Evolutionary conservation across 2,113 vertebrate genomes (phyloP).

Genomic region (Nipponia nippon): DNA sequence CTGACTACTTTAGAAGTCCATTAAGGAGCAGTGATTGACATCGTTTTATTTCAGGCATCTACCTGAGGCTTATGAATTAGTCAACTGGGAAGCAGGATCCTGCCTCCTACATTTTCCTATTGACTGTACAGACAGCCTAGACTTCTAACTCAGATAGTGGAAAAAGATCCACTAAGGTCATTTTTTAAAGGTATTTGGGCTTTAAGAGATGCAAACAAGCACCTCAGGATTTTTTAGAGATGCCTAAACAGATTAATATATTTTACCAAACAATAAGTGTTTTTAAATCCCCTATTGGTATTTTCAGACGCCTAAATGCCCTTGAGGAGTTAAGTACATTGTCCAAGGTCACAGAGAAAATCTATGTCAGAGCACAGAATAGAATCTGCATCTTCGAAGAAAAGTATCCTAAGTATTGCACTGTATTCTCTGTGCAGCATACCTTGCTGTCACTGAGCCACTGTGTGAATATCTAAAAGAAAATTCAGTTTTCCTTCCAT

Average conservation of each 20-base stretch:
- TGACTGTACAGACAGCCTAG: background rate
- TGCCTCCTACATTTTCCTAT: background rate
- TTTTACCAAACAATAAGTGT: background rate
- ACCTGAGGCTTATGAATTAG: slow-evolving; percentile 53
- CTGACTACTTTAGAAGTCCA: slow-evolving; percentile 54
- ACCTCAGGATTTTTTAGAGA: background rate
- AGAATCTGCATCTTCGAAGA: background rate
- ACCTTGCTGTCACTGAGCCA: background rate
- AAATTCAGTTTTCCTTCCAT: background rate
- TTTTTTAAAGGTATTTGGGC: background rate
- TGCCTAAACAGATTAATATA: background rate
- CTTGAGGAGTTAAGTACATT: background rate
- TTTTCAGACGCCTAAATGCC: background rate
- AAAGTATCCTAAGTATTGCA: background rate
- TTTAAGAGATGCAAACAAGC: background rate
- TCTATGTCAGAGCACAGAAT: background rate
- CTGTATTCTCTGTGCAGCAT: background rate
- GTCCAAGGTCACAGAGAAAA: background rate
- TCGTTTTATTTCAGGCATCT: slow-evolving; percentile 15
- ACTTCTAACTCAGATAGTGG: background rate
- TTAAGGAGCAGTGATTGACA: slow-evolving; percentile 50
- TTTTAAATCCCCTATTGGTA: background rate
- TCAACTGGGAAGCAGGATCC: slow-evolving; percentile 1
- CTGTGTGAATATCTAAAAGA: background rate
- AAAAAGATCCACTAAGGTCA: background rate